These are phyloP conservation scores for Disparrhopalites patrizii DNA, from an alignment of 2,888 invertebrate species.

Conservation along the genomic window DNA sequence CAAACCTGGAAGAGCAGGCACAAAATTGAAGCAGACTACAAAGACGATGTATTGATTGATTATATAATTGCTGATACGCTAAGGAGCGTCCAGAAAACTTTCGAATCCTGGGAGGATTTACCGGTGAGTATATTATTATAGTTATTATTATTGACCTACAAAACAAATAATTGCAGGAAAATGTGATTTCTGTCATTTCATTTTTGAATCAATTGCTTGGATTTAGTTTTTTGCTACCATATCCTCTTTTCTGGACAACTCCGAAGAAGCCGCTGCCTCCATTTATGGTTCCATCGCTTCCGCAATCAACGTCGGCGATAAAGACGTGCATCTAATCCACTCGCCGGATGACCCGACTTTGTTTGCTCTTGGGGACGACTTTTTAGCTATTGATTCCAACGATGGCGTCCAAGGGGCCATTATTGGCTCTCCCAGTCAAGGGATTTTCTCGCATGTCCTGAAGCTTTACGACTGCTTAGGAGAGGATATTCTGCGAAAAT, in stretches of 20 bases:
- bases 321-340: background rate
- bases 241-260: conserved; percentile 36
- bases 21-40: conserved; percentile 31
- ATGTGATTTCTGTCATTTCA: background rate
- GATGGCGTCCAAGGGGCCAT: conserved; percentile 21
- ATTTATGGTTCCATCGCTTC: background rate
- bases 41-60: conserved; percentile 36
- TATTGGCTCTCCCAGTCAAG: conserved; percentile 31
- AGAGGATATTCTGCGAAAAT: conserved; percentile 41
- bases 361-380: conserved; percentile 6
- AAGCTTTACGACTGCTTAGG: conserved; percentile 38
- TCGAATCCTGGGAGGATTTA: conserved; percentile 45
- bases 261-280: background rate
- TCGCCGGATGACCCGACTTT: conserved; percentile 11
- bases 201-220: conserved; percentile 10
- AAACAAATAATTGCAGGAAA: background rate
- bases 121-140: conserved; percentile 41
- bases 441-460: conserved; percentile 38
- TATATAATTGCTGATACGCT: conserved; percentile 43
- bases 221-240: conserved; percentile 42
- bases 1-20: conserved; percentile 45
- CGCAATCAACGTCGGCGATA: background rate
- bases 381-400: background rate
- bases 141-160: background rate
- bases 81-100: conserved; percentile 31